phyloP scores from a whole-genome alignment of 2,888 invertebrate genomes.

The Acanthosepion esculentum region DNA sequence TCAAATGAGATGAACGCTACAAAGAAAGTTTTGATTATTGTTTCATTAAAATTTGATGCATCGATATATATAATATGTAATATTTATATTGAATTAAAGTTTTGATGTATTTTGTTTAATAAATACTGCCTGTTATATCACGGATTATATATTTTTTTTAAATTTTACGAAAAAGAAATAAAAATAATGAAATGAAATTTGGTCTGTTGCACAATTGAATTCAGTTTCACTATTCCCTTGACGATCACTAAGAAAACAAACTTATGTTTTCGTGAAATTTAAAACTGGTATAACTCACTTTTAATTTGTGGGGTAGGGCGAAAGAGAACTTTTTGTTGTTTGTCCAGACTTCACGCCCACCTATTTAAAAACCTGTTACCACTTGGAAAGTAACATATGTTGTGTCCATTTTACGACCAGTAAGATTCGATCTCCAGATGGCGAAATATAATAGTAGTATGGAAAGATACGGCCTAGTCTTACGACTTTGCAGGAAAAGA shows the following conservation, averaged over 20 bases:
- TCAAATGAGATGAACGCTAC: too few species aligned
- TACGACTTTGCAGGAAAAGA: not conserved
- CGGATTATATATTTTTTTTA: too few species aligned
- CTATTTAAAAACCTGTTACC: not conserved
- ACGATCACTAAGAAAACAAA: not conserved
- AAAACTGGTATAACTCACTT: not conserved
- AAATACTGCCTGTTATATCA: too few species aligned
- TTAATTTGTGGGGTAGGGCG: not conserved
- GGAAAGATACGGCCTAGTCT: not conserved
- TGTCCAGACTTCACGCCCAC: slow-evolving; percentile 15
- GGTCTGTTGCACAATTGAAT: not conserved
- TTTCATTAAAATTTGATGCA: too few species aligned
- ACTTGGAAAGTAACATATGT: not conserved
- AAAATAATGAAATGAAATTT: not conserved
- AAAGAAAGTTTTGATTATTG: too few species aligned
- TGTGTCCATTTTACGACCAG: not conserved
- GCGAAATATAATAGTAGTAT: slow-evolving; percentile 2
- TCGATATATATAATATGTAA: too few species aligned
- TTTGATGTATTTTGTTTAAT: too few species aligned
- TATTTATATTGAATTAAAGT: too few species aligned
- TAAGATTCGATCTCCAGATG: slow-evolving; percentile 33
- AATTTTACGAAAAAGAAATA: too few species aligned
- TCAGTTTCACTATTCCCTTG: not conserved
- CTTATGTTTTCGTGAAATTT: too few species aligned
- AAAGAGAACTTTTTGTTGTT: not conserved